Evolutionary conservation across 2,888 invertebrate species (phyloP), one percentile per base, ranked within the genome.

Genomic region (Parnassius smintheus): DNA sequence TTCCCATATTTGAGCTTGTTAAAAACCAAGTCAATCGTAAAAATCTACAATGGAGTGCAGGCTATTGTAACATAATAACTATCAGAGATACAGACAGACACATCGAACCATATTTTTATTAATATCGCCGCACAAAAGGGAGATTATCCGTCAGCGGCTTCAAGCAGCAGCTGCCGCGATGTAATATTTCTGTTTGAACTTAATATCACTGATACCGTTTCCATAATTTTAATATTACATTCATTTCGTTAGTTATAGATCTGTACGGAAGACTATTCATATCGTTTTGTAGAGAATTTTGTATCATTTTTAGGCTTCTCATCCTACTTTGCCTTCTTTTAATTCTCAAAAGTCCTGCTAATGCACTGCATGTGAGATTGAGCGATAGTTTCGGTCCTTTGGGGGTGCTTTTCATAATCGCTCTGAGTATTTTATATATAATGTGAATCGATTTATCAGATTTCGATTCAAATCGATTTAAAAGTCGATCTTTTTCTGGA

Each of bases 91-190:
- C 76, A 76, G 81, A 75, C 81, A 81, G 79, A 77, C 84, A 84
- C 86, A 87, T 87, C 77, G 80, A 83, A 73, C 78, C 85, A 91
- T 90, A 91, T 91, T 91, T 90, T 91, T 91, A 91, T 91, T 91
- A 91, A 91, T 91, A 91, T 82, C 78, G 73, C 74, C 70, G 70
- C 82, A 91, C 91, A 91, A 91, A 82, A 76, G 86, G 80, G 80
- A 88, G 91, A 90, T 91, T 91, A 91, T 86, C 87, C 85, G 79
- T 78, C 79, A 74, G 83, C 80, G 83, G 85, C 83, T 83, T 73
- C 79, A 76, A 74, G 74, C 72, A 76, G 86, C 91, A 91, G 90
- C 88, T 88, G 89, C 83, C 78, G 75, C 81, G 60, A 65, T 63
- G 67, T 66, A 60, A 65, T 59, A 67, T 68, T 65, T 64, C 65